Percentiles rank a stretch among this genome's conserved stretches.
phyloP scores from a whole-genome alignment of 2,113 vertebrate species.

The Penelope pileata region DNA sequence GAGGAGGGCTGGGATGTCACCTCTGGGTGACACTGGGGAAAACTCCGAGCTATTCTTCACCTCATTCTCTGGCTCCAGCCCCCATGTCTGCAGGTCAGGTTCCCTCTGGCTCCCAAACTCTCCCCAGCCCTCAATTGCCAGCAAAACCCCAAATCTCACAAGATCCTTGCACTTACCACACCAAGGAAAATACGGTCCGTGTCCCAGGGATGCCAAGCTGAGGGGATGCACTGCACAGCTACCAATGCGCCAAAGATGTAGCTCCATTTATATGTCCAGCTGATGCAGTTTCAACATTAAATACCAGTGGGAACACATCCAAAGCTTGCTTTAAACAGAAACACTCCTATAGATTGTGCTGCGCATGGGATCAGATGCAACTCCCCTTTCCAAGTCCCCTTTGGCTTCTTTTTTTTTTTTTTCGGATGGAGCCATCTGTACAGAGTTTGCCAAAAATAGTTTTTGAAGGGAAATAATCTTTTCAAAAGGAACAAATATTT shows the following conservation, averaged over 20 bases:
- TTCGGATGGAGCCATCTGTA: neutral
- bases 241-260: neutral
- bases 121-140: neutral
- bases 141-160: fast-evolving
- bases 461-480: neutral
- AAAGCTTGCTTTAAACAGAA: neutral
- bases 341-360: fast-evolving
- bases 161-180: neutral
- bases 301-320: neutral
- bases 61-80: neutral
- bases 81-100: neutral
- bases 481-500: neutral
- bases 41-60: neutral
- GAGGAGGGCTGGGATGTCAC: neutral
- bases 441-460: neutral
- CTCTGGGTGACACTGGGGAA: neutral
- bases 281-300: neutral
- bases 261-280: neutral
- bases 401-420: neutral
- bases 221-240: neutral
- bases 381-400: neutral
- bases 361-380: neutral
- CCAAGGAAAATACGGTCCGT: fast-evolving
- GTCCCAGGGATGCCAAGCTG: neutral
- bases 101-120: fast-evolving